Evolutionary conservation across 1,140 invertebrate genomes (phyloP).

Genomic region (Drosophila melanica): DNA sequence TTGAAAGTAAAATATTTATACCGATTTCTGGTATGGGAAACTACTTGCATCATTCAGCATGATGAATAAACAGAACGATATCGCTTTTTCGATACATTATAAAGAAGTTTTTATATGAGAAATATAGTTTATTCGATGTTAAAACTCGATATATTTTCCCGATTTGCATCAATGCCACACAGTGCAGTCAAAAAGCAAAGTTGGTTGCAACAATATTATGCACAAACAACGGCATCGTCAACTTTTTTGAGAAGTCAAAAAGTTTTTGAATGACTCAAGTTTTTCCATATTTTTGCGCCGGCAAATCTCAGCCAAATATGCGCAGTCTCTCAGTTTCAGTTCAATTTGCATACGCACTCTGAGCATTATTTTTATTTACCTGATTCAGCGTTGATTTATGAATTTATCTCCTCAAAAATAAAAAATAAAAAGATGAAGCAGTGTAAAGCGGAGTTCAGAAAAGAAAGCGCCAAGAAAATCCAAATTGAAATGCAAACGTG

Average conservation of each 20-base stretch:
- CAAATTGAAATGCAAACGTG: constrained; percentile 80
- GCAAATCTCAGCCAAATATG: constrained; percentile 66
- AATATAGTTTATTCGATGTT: too few species aligned
- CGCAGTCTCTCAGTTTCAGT: constrained; percentile 49
- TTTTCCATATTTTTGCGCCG: constrained; percentile 76
- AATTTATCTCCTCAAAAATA: constrained; percentile 59
- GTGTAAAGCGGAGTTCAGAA: constrained; percentile 13
- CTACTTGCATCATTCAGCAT: too few species aligned
- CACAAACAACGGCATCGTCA: constrained; percentile 40
- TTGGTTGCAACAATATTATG: constrained; percentile 71
- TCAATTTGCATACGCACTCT: constrained; percentile 80
- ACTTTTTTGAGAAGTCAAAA: constrained; percentile 61
- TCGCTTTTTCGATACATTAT: too few species aligned
- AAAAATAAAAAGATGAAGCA: constrained; percentile 12
- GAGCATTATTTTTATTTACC: constrained; percentile 83
- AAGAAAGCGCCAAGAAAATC: constrained; percentile 49
- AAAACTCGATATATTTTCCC: too few species aligned
- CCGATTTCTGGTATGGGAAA: too few species aligned
- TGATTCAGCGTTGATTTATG: constrained; percentile 81
- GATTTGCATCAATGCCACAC: constrained; percentile 14
- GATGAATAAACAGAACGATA: too few species aligned
- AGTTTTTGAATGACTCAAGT: constrained; percentile 71
- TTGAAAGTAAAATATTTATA: too few species aligned
- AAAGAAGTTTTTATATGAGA: too few species aligned
- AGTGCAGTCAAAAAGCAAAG: constrained; percentile 43